Evolutionary conservation across 30 jellyfish, hydroid and myxozoan genomes (phyloP).

Genomic region (Hydra vulgaris): DNA sequence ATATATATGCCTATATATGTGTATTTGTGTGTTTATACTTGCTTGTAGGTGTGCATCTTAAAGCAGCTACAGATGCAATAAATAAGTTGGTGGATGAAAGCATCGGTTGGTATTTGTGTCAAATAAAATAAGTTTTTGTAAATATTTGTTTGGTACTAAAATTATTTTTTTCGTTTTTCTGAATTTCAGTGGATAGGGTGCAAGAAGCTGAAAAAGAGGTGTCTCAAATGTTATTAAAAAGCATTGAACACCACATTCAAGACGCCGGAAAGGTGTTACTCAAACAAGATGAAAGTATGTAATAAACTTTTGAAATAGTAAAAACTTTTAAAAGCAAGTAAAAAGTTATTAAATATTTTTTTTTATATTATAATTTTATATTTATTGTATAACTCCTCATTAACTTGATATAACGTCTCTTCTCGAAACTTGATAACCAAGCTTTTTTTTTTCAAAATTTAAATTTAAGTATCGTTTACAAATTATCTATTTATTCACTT

Average conservation of each 20-base stretch:
- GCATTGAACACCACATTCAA: slow-evolving; percentile 92
- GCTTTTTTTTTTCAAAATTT: no score
- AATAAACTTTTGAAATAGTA: neutral
- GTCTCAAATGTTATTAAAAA: slow-evolving; percentile 84
- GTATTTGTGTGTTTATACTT: neutral
- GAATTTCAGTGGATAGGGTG: slow-evolving; percentile 90
- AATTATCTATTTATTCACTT: no score
- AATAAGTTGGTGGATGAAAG: slow-evolving; percentile 97
- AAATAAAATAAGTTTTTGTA: neutral
- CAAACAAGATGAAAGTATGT: slow-evolving; percentile 84
- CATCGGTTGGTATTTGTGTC: slow-evolving; percentile 50
- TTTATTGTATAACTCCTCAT: neutral
- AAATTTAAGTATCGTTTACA: no score
- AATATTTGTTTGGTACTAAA: neutral
- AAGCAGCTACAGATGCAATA: slow-evolving; percentile 99
- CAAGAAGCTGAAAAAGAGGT: slow-evolving; percentile 99
- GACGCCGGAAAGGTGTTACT: slow-evolving; percentile 95
- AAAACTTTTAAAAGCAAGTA: neutral
- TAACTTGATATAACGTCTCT: no score
- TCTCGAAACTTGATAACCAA: no score
- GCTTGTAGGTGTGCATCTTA: slow-evolving; percentile 62
- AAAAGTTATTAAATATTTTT: neutral
- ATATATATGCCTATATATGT: neutral
- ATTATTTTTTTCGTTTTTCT: no score
- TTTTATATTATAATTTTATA: no score